Conservation (phyloP, 2,113 vertebrate species). For the Miniopterus natalensis region DNA sequence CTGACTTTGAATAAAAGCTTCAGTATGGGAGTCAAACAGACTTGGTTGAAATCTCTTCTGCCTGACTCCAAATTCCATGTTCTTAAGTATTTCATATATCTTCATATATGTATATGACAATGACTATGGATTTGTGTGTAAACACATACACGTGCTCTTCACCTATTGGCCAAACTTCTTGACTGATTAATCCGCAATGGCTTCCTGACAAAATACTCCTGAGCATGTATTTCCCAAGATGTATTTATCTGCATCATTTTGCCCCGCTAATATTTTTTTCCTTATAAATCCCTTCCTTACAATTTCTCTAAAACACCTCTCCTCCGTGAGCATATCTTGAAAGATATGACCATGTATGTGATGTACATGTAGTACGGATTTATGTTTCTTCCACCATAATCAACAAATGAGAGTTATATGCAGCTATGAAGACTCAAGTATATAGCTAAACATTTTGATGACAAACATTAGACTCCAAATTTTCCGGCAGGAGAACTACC, state of each 20-base stretch:
- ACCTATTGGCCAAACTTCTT: background rate
- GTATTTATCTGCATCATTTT: conserved; percentile 18
- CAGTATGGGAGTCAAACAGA: background rate
- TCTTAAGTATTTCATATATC: conserved; percentile 7
- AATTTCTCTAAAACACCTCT: conserved; percentile 50
- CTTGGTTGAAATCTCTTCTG: background rate
- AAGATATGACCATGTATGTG: background rate
- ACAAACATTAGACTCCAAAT: conserved; percentile 69
- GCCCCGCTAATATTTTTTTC: conserved; percentile 33
- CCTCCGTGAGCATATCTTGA: background rate
- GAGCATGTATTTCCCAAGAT: conserved; percentile 7
- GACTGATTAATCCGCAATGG: conserved; percentile 48
- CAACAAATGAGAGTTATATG: conserved; percentile 57
- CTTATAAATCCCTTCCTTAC: conserved; percentile 11
- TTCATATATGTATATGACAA: background rate
- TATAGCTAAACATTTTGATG: conserved; percentile 60
- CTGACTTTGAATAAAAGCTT: conserved; percentile 49
- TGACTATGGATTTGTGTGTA: background rate
- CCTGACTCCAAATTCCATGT: background rate
- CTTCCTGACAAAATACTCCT: conserved; percentile 4
- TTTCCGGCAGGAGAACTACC: conserved; percentile 59
- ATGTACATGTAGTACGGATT: conserved; percentile 11
- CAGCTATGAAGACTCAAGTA: conserved; percentile 48
- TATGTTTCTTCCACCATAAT: background rate
- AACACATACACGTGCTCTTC: background rate